Base-by-base conservation (phyloP, 1,140 invertebrate species). In the Spodoptera litura region DNA sequence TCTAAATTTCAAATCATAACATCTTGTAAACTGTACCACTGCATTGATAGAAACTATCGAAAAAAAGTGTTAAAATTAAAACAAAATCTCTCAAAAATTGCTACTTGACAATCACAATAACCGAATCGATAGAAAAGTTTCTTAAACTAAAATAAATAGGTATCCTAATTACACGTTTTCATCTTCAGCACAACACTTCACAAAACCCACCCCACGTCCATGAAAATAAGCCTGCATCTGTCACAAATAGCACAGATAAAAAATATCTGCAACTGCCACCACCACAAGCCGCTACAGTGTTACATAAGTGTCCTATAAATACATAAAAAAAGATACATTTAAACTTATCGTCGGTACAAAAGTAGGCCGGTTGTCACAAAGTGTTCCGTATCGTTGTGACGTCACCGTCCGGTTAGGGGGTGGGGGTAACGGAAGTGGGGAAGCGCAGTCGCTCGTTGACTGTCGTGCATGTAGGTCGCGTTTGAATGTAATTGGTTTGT, bases 381-480 rank as follows among this genome's bases (percentile, higher is more conserved):
- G 76, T 38, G 66, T 72, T 59, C 79, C 20, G 73, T 81, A 79
- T 79, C 78, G 38, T 38, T 27, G 61, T 80, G 82, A 81, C 80
- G 80, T 52, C 70, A 62, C 61, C 64, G 52, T 85, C 84, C 84
- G 84, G 83, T 79, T 76, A 53, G 77, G 64, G 9, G 66, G 80
- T n/a, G 64, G 77, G 25, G 66, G 55, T 49, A n/a, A 13, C 66
- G 72, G 80, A 59, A 78, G 77, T 55, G 64, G 71, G 56, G 64
- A 61, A 58, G 59, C 58, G 73, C 79, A 82, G 73, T 80, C 79
- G 70, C 20, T 62, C 74, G 78, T 25, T 27, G 58, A 2, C 70
- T 15, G 81, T 72, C 75, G 44, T 12, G 58, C 74, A 84, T 75
- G 80, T 82, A 87, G 83, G 82, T 68, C 83, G 82, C 25, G 56